Conservation (phyloP, 35 echinoderm and acorn worm genomes). For the Chiridota heheva region DNA sequence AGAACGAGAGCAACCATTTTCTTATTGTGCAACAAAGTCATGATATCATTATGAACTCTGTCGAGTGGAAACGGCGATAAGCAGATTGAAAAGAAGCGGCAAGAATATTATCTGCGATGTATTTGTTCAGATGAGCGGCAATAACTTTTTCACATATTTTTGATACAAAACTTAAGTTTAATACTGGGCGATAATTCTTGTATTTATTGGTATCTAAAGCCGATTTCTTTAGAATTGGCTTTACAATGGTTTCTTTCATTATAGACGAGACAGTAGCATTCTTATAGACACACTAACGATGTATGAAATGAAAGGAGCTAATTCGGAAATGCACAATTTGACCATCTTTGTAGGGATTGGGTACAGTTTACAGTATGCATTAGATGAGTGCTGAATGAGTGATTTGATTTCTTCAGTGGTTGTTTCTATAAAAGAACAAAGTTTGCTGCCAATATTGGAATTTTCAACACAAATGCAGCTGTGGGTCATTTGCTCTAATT, state of each 20-base stretch:
- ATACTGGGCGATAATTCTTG: no score
- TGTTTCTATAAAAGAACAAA: conserved; percentile 6
- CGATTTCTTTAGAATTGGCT: conserved; percentile 4
- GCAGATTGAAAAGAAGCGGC: conserved; percentile 22
- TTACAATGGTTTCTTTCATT: conserved; percentile 3
- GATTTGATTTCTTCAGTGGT: conserved; percentile 4
- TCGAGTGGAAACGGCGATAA: not conserved
- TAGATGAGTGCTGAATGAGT: not conserved
- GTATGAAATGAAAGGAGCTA: no score
- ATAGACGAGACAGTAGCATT: not conserved
- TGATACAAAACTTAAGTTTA: no score
- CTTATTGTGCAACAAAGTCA: conserved; percentile 2
- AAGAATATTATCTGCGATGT: not conserved
- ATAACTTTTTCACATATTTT: no score
- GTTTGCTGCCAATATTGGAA: not conserved
- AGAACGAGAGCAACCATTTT: conserved; percentile 10
- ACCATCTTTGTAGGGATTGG: no score
- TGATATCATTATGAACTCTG: conserved; percentile 14
- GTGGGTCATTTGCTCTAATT: not conserved
- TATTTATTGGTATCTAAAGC: not conserved
- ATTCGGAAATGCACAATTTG: no score
- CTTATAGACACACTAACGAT: conserved; percentile 10
- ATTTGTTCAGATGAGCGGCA: no score
- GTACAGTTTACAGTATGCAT: conserved; percentile 17
- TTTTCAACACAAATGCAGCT: conserved; percentile 1